Conservation (phyloP, 2,113 vertebrate genomes). For the Triplophysa tibetana region DNA sequence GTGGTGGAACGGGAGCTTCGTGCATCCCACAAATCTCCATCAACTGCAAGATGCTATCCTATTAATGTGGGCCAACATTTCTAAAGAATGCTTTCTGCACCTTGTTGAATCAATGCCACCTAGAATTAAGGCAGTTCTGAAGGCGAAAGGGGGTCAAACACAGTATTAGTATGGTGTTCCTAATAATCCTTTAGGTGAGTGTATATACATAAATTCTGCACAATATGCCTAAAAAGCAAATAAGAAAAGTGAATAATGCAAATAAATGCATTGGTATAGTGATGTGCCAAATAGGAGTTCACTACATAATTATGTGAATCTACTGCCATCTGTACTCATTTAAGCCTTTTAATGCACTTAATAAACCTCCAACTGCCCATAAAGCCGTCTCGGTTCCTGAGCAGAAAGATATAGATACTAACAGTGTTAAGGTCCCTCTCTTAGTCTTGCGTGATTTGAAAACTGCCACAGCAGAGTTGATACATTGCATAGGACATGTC, state of each 20-base stretch:
- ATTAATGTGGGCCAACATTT: too few species aligned
- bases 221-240: neutral
- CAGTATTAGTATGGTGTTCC: too few species aligned
- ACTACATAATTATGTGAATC: slow-evolving; percentile 1
- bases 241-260: neutral
- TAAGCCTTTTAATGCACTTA: slow-evolving; percentile 17
- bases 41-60: too few species aligned
- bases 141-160: too few species aligned
- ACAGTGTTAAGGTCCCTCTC: neutral
- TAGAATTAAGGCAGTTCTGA: too few species aligned
- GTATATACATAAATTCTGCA: neutral
- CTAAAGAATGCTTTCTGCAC: too few species aligned
- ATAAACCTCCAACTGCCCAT: slow-evolving; percentile 1
- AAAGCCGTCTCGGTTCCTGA: slow-evolving; percentile 2
- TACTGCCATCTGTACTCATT: slow-evolving; percentile 6
- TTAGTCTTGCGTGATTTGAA: slow-evolving; percentile 25
- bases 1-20: too few species aligned
- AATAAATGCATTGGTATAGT: neutral
- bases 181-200: too few species aligned
- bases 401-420: slow-evolving; percentile 8
- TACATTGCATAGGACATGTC: slow-evolving; percentile 29
- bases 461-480: slow-evolving; percentile 26
- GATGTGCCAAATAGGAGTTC: neutral
- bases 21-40: too few species aligned
- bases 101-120: too few species aligned